Percentiles rank a stretch among this genome's conserved stretches.
Conservation (phyloP, 2,113 vertebrate species). For the Phoxinus phoxinus region DNA sequence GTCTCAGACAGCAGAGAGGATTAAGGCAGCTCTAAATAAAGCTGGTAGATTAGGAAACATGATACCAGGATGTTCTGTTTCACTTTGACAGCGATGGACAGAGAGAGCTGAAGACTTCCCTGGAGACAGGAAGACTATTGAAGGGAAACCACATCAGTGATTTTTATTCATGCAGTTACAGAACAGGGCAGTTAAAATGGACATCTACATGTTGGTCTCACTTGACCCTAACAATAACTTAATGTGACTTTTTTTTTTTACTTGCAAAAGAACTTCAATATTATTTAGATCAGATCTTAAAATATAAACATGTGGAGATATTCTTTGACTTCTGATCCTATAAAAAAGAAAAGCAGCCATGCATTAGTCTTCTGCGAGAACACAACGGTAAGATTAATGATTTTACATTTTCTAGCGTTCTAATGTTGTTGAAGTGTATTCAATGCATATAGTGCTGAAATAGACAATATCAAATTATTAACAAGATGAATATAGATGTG, state of each 20-base stretch:
- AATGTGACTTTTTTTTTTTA: background rate
- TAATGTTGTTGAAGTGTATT: background rate
- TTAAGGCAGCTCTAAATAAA: constrained; percentile 55
- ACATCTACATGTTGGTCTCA: background rate
- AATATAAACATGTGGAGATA: background rate
- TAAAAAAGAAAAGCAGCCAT: background rate
- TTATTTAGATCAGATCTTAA: background rate
- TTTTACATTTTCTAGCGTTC: background rate
- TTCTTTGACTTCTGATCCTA: background rate
- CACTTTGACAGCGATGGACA: background rate
- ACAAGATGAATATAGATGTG: background rate
- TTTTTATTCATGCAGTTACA: background rate
- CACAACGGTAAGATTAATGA: constrained; percentile 2
- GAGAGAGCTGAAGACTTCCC: constrained; percentile 28
- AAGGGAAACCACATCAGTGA: background rate
- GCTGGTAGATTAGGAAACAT: constrained; percentile 66
- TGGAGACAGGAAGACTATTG: background rate
- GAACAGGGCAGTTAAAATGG: background rate
- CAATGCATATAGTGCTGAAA: background rate
- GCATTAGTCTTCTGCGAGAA: background rate
- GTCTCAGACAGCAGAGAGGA: constrained; percentile 49
- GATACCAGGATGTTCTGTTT: constrained; percentile 62
- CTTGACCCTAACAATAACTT: background rate
- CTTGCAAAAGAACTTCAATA: background rate
- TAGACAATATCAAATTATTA: background rate